Evolutionary conservation across 2,113 vertebrate species (phyloP).

Genomic region (Pteropus alecto): DNA sequence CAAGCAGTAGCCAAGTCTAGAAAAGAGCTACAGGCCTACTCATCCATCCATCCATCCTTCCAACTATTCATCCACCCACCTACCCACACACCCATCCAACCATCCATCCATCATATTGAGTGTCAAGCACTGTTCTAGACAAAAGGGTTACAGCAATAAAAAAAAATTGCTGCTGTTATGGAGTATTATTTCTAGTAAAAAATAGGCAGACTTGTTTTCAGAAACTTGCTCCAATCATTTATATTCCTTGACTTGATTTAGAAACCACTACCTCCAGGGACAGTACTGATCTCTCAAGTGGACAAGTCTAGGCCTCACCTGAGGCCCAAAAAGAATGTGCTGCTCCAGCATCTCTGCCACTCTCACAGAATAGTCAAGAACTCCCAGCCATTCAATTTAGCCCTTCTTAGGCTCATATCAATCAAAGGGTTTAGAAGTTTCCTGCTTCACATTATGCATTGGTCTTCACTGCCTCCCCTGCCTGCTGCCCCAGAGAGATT

Average conservation of each 20-base stretch:
- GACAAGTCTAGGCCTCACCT: background rate
- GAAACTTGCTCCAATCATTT: background rate
- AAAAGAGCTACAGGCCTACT: background rate
- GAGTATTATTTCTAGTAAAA: slow-evolving; percentile 1
- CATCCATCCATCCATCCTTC: background rate
- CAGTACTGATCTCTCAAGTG: background rate
- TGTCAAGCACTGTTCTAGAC: background rate
- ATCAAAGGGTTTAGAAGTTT: background rate
- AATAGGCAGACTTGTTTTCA: background rate
- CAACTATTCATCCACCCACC: background rate
- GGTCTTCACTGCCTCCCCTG: background rate
- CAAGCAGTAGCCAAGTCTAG: background rate
- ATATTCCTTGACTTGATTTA: background rate
- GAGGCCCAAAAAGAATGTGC: background rate
- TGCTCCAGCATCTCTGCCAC: background rate
- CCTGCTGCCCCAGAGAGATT: background rate
- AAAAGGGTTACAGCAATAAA: background rate
- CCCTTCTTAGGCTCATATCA: background rate
- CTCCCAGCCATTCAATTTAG: background rate
- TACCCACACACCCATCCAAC: no score
- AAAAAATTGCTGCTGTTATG: background rate
- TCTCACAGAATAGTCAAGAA: background rate
- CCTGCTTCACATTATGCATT: background rate
- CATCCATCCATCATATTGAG: background rate
- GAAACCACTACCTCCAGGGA: background rate